A percentile compares a stretch with the other conserved stretches of the same genome.
These are phyloP conservation scores for Dicerorhinus sumatrensis DNA, from an alignment of 2,113 vertebrate species.

Conservation along the genomic window DNA sequence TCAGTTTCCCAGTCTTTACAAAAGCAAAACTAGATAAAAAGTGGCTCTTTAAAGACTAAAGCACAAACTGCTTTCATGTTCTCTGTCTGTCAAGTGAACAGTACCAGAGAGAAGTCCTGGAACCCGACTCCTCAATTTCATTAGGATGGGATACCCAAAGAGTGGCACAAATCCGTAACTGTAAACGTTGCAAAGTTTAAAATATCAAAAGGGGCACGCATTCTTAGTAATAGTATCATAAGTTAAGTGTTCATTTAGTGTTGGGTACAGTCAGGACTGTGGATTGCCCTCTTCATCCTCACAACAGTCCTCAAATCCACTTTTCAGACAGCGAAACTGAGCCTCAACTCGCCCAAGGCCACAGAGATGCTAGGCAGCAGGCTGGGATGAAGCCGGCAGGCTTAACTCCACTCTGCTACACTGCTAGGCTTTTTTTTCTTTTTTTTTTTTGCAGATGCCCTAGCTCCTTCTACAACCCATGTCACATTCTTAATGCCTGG, in stretches of 20 bases:
- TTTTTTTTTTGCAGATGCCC: not conserved
- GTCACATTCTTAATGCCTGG: not conserved
- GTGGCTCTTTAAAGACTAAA: not conserved
- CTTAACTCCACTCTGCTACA: too few relatives aligned
- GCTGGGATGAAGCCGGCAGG: not conserved
- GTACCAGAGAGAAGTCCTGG: not conserved
- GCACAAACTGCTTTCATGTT: not conserved
- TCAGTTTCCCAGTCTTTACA: not conserved
- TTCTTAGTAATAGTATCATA: not conserved
- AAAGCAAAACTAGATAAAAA: not conserved
- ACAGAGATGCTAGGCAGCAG: not conserved
- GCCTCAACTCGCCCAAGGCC: not conserved
- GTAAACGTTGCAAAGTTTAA: not conserved
- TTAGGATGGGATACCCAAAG: not conserved
- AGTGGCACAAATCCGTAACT: not conserved
- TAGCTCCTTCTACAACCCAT: not conserved
- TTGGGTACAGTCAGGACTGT: not conserved
- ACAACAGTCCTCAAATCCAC: not conserved
- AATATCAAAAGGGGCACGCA: not conserved
- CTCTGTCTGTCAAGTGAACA: not conserved
- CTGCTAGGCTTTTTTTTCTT: fast-evolving
- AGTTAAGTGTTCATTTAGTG: not conserved
- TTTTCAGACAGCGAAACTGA: conserved; percentile 22
- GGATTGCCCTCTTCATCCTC: not conserved
- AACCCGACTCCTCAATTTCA: not conserved